Percentiles rank a stretch among this genome's conserved stretches.
phyloP scores from a whole-genome alignment of 2,797 vertebrate genomes.

The Paguma larvata region DNA sequence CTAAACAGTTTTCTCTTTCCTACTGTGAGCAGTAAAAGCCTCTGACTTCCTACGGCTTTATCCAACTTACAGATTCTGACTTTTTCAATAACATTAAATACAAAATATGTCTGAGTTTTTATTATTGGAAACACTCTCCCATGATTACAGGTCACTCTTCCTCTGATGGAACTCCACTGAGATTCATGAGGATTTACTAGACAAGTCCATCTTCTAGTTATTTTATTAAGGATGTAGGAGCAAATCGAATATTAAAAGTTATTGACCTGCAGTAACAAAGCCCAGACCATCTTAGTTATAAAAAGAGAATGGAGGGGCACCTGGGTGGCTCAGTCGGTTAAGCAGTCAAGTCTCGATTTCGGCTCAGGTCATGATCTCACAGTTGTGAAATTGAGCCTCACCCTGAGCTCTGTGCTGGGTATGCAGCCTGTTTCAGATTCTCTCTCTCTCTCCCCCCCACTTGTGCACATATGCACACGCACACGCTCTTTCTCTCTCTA shows the following conservation, averaged over 20 bases:
- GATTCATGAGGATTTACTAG: neutral
- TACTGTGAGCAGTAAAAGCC: neutral
- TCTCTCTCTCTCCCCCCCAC: too few relatives aligned
- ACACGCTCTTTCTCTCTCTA: too few relatives aligned
- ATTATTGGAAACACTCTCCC: neutral
- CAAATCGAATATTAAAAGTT: conserved; percentile 39
- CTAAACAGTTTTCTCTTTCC: neutral
- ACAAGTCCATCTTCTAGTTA: neutral
- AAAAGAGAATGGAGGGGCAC: neutral
- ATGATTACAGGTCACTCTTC: neutral
- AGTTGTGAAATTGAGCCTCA: too few relatives aligned
- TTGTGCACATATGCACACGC: too few relatives aligned
- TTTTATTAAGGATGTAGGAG: conserved; percentile 1
- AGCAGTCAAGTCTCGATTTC: too few relatives aligned
- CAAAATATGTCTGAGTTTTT: neutral
- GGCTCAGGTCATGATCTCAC: too few relatives aligned
- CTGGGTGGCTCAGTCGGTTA: too few relatives aligned
- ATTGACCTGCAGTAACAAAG: neutral
- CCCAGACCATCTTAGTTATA: neutral
- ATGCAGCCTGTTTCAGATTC: too few relatives aligned
- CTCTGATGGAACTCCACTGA: neutral
- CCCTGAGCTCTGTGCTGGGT: too few relatives aligned
- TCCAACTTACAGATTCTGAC: neutral
- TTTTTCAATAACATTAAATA: conserved; percentile 45
- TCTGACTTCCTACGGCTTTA: neutral